A percentile compares a stretch with the other conserved stretches of the same genome.
Evolutionary conservation across 2,113 vertebrate genomes (phyloP).

Genomic region (Dolichallabes microphthalmus): DNA sequence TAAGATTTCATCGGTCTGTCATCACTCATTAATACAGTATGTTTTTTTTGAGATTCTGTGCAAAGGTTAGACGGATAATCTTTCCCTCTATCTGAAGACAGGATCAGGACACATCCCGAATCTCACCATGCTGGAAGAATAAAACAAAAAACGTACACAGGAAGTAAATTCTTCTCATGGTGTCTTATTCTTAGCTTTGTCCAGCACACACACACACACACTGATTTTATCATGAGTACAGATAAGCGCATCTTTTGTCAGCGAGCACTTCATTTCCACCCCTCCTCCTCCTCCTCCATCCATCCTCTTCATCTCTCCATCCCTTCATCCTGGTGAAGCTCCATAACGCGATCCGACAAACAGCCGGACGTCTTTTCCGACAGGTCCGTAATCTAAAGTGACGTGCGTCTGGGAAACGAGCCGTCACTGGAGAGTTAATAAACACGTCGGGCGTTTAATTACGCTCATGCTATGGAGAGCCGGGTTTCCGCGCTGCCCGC

Average conservation of each 20-base stretch:
- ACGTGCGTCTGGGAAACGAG: not conserved
- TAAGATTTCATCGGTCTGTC: constrained; percentile 18
- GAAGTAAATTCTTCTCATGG: not conserved
- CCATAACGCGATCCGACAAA: not conserved
- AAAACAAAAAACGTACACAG: not conserved
- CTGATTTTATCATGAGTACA: not conserved
- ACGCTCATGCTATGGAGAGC: not conserved
- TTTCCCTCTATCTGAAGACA: constrained; percentile 31
- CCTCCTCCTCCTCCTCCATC: not conserved
- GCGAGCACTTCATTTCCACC: not conserved
- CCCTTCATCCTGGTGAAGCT: not conserved
- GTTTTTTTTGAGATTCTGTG: not conserved
- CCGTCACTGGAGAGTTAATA: constrained; percentile 41
- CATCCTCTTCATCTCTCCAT: not conserved
- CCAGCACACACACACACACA: not conserved
- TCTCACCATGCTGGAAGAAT: too few species aligned
- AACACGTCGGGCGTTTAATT: constrained; percentile 45
- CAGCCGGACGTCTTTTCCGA: not conserved
- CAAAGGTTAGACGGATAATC: constrained; percentile 34
- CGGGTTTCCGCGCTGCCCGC: not conserved
- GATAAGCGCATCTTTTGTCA: not conserved
- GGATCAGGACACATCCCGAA: not conserved
- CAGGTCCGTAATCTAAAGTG: constrained; percentile 69
- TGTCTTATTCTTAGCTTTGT: not conserved
- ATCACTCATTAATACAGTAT: constrained; percentile 38